Conservation (phyloP, 1,140 invertebrate species). For the Ostrea denselamellosa region DNA sequence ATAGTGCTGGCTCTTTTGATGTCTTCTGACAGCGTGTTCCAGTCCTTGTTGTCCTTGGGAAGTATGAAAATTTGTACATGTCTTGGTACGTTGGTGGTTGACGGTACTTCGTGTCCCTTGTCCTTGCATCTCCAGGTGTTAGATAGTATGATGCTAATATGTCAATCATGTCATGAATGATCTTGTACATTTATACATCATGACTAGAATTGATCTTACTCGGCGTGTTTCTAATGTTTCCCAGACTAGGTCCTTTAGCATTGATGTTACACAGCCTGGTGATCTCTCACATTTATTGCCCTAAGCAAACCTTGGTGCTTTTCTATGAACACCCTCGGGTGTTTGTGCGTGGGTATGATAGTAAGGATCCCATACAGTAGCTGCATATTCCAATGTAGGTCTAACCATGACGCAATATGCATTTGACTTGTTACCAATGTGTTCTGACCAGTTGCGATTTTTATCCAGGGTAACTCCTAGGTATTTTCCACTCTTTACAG, state of each 20-base stretch:
- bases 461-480: too few relatives aligned
- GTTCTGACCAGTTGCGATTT: too few relatives aligned
- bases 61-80: neutral
- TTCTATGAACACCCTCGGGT: neutral
- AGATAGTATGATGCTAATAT: neutral
- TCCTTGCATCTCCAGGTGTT: neutral
- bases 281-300: neutral
- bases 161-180: neutral
- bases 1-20: slow-evolving; percentile 1
- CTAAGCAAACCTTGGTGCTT: neutral
- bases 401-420: slow-evolving; percentile 45
- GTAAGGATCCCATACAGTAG: slow-evolving; percentile 46
- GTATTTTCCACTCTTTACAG: too few relatives aligned
- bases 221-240: neutral
- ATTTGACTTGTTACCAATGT: too few relatives aligned
- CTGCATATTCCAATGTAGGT: slow-evolving; percentile 48
- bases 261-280: slow-evolving; percentile 10
- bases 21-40: neutral
- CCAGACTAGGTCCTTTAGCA: neutral
- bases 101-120: neutral
- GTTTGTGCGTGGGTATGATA: neutral
- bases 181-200: neutral
- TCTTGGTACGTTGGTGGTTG: neutral
- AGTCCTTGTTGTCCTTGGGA: too few relatives aligned
- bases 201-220: neutral